Base-by-base conservation (phyloP, 2,797 vertebrate genomes). In the Meriones psammophilus region DNA sequence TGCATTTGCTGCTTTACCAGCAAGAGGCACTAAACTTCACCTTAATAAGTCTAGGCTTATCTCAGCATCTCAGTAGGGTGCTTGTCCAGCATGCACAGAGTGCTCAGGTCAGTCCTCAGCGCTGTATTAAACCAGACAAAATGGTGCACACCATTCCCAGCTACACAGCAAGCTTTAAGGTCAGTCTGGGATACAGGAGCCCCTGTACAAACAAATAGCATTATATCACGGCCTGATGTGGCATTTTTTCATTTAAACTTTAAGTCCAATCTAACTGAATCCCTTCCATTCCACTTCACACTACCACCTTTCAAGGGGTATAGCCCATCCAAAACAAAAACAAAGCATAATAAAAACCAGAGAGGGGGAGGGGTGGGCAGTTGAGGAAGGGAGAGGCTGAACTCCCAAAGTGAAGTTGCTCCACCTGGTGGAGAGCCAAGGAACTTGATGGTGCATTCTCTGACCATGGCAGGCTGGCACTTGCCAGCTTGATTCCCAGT, bases 401-500 rank as follows among this genome's bases (percentile, higher is more conserved):
- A 10, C 36, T 64, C 74, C 30, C 5, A 50, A 66, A 12, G 80
- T 58, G 62, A 92, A 42, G 33, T 58, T 54, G 30, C 94, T 66
- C 95, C 97, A 78, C 76, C 97, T 97, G 28, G 89, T 97, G 97
- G 96, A 36, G 0, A 66, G 2, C 24, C 6, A 2, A 22, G 56
- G 69, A 88, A 81, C 36, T 62, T 24, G 24, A 7, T 12, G 33
- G 24, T 42, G 33, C n/a, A 28, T 3, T 26, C 3, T 39, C 56
- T 5, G 20, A 20, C 15, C 36, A 28, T 0, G 36, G 26, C 17
- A 50, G 5, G 1, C 58, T 0, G 0, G 69, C 56, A 42, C 26
- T 5, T 20, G 33, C 54, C 6, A 2, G 56, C 4, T 50, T 50
- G 56, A 0, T 8, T 17, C 17, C 7, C 14, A 36, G 36, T 39